A percentile compares a stretch with the other conserved stretches of the same genome.
Evolutionary conservation across 2,888 invertebrate genomes (phyloP).

Genomic region (Cylindroiulus punctatus): DNA sequence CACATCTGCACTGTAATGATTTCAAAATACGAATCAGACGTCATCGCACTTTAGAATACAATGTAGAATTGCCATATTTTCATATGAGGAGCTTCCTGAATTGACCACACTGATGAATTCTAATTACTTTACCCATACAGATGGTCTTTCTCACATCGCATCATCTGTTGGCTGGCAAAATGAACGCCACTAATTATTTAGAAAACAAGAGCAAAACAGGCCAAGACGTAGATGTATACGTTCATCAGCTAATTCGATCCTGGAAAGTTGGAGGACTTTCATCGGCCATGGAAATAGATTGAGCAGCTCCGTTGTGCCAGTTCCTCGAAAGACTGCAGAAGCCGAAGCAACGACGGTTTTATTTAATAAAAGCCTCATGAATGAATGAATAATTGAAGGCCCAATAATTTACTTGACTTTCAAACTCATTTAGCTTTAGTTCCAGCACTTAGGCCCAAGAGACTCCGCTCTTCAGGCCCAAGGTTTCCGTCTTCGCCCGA

Average conservation of each 20-base stretch:
- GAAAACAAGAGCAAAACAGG: not conserved
- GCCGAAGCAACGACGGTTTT: not conserved
- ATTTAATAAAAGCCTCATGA: constrained; percentile 32
- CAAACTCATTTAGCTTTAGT: constrained; percentile 32
- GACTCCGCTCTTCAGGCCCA: not conserved
- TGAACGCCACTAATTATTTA: not conserved
- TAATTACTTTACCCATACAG: not conserved
- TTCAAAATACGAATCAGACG: too few species aligned
- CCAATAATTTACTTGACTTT: constrained; percentile 32
- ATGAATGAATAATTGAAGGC: constrained; percentile 21
- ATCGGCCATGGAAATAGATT: not conserved
- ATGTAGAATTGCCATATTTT: too few species aligned
- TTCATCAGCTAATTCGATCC: not conserved
- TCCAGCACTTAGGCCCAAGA: constrained; percentile 21
- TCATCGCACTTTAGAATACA: too few species aligned
- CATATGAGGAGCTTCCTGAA: too few species aligned
- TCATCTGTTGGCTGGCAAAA: not conserved
- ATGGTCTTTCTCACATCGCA: not conserved
- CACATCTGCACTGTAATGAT: too few species aligned
- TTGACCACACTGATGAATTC: too few species aligned
- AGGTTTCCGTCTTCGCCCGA: not conserved
- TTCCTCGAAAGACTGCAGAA: not conserved
- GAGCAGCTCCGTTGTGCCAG: not conserved
- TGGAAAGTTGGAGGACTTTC: not conserved
- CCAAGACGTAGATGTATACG: not conserved